These are phyloP conservation scores for Hypomecis punctinalis DNA, from an alignment of 2,888 invertebrate genomes.

Conservation along the genomic window DNA sequence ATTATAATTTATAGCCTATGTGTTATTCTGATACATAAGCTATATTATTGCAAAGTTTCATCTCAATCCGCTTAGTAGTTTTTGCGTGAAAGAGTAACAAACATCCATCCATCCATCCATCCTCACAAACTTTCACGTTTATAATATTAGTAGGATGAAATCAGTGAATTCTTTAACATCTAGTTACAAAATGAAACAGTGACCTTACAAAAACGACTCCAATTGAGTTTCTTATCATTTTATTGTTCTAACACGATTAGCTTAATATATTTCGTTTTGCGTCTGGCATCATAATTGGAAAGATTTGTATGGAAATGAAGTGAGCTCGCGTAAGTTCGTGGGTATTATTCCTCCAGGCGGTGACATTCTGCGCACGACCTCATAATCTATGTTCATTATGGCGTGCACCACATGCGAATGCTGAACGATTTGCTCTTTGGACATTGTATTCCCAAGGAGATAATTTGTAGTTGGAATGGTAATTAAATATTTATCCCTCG, in stretches of 20 bases:
- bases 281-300: constrained; percentile 34
- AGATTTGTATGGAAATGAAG: constrained; percentile 34
- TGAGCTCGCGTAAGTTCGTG: constrained; percentile 17
- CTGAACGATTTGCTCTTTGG: constrained; percentile 1
- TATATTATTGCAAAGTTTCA: too few species aligned
- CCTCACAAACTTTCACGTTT: too few species aligned
- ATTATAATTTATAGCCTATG: too few species aligned
- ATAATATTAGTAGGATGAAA: too few species aligned
- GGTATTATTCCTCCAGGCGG: constrained; percentile 15
- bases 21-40: too few species aligned
- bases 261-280: constrained; percentile 26
- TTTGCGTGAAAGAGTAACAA: too few species aligned
- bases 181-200: constrained; percentile 1
- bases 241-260: constrained; percentile 20
- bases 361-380: constrained; percentile 28
- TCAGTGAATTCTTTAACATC: too few species aligned
- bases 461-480: too few species aligned
- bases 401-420: constrained; percentile 10
- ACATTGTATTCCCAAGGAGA: too few species aligned
- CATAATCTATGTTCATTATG: constrained; percentile 16
- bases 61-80: too few species aligned
- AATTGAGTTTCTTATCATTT: constrained; percentile 14
- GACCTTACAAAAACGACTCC: background rate
- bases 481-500: too few species aligned
- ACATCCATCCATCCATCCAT: too few species aligned